Evolutionary conservation across 2,113 vertebrate species (phyloP).

Genomic region (Psophia crepitans): DNA sequence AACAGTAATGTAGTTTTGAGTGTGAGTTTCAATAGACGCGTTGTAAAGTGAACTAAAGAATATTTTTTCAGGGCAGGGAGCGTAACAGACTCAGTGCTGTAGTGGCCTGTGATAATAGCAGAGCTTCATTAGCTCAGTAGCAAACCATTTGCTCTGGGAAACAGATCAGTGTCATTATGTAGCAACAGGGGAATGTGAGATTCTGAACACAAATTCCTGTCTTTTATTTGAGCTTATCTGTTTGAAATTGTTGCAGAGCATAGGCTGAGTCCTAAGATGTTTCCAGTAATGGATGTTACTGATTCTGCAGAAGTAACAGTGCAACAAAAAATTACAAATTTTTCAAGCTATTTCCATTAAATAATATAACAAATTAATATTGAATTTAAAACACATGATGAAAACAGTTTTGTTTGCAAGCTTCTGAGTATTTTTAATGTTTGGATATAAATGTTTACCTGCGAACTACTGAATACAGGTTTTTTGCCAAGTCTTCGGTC

Average conservation of each 20-base stretch:
- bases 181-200: conserved; percentile 2
- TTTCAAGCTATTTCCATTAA: not conserved
- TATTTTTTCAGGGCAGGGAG: not conserved
- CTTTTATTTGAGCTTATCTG: conserved; percentile 38
- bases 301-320: not conserved
- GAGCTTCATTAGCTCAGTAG: conserved; percentile 19
- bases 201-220: conserved; percentile 33
- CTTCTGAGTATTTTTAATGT: not conserved
- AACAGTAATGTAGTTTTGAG: not conserved
- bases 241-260: not conserved
- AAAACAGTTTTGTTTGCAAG: not conserved
- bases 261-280: not conserved
- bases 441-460: conserved; percentile 77
- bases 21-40: not conserved
- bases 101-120: not conserved
- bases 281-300: not conserved
- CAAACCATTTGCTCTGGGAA: conserved; percentile 26
- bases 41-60: not conserved
- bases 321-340: not conserved
- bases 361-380: not conserved
- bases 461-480: conserved; percentile 89
- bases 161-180: conserved; percentile 19
- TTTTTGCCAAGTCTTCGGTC: conserved; percentile 89
- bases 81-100: not conserved
- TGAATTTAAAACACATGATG: not conserved